Evolutionary conservation across 1,140 invertebrate species (phyloP), one percentile per base, ranked within the genome.

Genomic region (Drosophila sp.): DNA sequence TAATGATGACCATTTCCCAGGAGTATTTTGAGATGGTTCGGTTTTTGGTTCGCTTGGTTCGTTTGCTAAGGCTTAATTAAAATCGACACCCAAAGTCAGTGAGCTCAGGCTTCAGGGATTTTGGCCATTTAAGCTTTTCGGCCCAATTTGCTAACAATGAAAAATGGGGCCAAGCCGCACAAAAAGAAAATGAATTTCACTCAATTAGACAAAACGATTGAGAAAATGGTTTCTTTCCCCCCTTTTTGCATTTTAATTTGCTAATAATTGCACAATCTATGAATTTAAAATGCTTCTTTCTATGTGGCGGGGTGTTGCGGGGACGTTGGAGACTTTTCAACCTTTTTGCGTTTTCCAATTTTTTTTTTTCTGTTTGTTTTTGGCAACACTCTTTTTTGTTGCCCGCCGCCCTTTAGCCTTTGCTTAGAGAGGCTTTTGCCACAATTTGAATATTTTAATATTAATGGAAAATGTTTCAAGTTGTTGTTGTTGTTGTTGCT

Each of bases 381-480:
- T 35, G 35, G 23, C 10, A 7, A 50, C 47, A 61, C 11, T 23
- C 30, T 30, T 30, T 44, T 25, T 11, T 27, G 57, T 55, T 47
- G 66, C 57, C 30, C 30, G 47, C 61, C 61, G 66, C 57, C 30
- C 30, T 35, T 65, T 66, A 56, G 44, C 44, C 44, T 47, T 7
- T 4, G 5, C 44, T 47, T 7, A 6, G 5, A 47, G 10, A 47
- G 44, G 44, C 44, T 50, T 50, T 50, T 50, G 44, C 44, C 64
- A 74, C 71, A 86, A 86, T 86, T 86, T 86, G 80, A 87, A 87
- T 87, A 87, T 87, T 87, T 87, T 87, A 87, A 87, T 87, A 87
- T 87, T 87, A 86, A 87, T 87, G 83, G 68, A 89, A 83, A 83
- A 74, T 79, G 76, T 72, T 75, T 10, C 66, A 64, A 62, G 23